Evolutionary conservation across 1,140 invertebrate genomes (phyloP).

Genomic region (Centruroides vittatus): DNA sequence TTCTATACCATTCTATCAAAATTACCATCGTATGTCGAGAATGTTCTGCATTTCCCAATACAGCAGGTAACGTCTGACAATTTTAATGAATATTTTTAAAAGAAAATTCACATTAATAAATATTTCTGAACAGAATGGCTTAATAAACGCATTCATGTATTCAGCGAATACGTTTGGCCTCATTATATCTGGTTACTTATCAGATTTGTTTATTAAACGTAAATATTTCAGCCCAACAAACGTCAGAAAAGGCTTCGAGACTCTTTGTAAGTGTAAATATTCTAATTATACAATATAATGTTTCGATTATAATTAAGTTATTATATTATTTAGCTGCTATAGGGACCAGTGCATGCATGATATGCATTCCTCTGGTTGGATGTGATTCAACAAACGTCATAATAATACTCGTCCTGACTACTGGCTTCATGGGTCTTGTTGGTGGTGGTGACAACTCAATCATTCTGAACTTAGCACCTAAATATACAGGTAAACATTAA

Average conservation of each 20-base stretch:
- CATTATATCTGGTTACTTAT: not conserved
- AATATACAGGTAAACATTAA: no score
- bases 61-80: not conserved
- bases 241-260: not conserved
- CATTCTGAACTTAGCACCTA: no score
- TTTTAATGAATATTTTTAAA: not conserved
- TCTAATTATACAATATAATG: not conserved
- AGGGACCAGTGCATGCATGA: no score
- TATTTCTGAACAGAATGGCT: not conserved
- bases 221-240: not conserved
- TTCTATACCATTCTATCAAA: not conserved
- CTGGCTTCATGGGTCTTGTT: no score
- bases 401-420: no score
- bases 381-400: no score
- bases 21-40: not conserved
- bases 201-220: not conserved
- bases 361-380: no score
- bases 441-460: no score
- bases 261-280: not conserved
- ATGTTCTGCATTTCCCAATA: not conserved
- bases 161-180: not conserved
- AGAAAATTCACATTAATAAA: not conserved
- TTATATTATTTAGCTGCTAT: no score
- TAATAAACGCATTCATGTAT: not conserved
- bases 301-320: no score